Conservation (phyloP, 2,113 vertebrate species). For the Gobius niger region DNA sequence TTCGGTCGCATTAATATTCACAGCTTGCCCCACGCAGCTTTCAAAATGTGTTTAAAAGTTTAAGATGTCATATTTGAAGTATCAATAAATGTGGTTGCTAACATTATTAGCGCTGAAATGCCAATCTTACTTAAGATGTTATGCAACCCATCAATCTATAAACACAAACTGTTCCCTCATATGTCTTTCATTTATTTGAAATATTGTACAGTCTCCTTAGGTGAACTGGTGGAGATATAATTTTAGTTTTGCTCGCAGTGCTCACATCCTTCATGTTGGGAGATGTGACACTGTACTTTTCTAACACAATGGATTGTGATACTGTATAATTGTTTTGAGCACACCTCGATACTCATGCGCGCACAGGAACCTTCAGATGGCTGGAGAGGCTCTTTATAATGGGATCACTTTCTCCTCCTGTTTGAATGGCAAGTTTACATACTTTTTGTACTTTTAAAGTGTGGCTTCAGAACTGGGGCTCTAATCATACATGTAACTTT, state of each 20-base stretch:
- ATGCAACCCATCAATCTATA: not conserved
- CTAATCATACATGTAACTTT: too few relatives aligned
- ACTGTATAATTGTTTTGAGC: not conserved
- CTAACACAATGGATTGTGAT: not conserved
- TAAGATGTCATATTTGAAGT: too few relatives aligned
- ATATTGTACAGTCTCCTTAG: not conserved
- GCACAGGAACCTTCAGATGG: not conserved
- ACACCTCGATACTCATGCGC: not conserved
- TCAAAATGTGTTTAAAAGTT: not conserved
- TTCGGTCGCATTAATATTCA: conserved; percentile 21
- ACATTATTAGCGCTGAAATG: not conserved
- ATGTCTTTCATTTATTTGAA: not conserved
- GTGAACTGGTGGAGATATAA: not conserved
- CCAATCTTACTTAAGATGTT: not conserved
- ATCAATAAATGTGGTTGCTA: too few relatives aligned
- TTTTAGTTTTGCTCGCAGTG: not conserved
- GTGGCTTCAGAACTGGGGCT: not conserved
- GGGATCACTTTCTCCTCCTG: not conserved
- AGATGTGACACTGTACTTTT: not conserved
- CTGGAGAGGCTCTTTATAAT: not conserved
- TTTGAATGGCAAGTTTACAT: not conserved
- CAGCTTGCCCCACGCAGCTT: conserved; percentile 4
- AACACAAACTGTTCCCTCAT: not conserved
- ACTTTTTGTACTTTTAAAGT: not conserved
- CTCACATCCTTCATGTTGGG: not conserved